Conservation (phyloP, 1,140 invertebrate genomes). For the Palaemon carinicauda region DNA sequence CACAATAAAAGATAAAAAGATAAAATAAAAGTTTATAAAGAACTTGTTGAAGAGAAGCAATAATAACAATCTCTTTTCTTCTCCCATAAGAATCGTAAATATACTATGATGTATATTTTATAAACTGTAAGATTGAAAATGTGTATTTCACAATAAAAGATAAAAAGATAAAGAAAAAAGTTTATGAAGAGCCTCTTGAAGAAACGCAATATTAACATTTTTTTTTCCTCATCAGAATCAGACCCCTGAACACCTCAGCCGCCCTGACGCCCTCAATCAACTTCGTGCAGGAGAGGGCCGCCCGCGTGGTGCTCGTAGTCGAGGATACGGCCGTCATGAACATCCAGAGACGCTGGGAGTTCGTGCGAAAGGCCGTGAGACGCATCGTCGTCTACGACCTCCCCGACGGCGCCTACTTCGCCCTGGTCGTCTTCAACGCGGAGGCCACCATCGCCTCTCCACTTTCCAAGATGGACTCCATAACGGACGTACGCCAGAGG, state of each 20-base stretch:
- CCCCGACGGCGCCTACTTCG: conserved; percentile 55
- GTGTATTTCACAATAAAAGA: too few relatives aligned
- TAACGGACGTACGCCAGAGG: conserved; percentile 30
- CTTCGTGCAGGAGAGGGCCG: conserved; percentile 55
- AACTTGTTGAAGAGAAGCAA: too few relatives aligned
- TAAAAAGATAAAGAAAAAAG: too few relatives aligned
- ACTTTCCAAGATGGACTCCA: conserved; percentile 50
- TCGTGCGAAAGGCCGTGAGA: conserved; percentile 57
- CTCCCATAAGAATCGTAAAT: too few relatives aligned
- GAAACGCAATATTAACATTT: neutral
- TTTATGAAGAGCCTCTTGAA: too few relatives aligned
- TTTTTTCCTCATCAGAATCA: conserved; percentile 34
- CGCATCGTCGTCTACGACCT: conserved; percentile 57
- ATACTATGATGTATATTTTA: too few relatives aligned
- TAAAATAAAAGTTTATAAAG: too few relatives aligned
- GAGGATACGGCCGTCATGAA: conserved; percentile 60
- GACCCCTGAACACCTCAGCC: conserved; percentile 34
- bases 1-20: too few relatives aligned
- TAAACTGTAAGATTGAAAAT: too few relatives aligned
- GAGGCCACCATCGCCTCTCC: conserved; percentile 45
- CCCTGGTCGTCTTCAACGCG: conserved; percentile 56
- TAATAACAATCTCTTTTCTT: too few relatives aligned
- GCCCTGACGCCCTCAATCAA: conserved; percentile 44
- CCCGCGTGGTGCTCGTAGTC: conserved; percentile 55
- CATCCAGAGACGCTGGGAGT: conserved; percentile 58